Evolutionary conservation across 1,140 invertebrate genomes (phyloP).

Genomic region (Drosophila subobscura): DNA sequence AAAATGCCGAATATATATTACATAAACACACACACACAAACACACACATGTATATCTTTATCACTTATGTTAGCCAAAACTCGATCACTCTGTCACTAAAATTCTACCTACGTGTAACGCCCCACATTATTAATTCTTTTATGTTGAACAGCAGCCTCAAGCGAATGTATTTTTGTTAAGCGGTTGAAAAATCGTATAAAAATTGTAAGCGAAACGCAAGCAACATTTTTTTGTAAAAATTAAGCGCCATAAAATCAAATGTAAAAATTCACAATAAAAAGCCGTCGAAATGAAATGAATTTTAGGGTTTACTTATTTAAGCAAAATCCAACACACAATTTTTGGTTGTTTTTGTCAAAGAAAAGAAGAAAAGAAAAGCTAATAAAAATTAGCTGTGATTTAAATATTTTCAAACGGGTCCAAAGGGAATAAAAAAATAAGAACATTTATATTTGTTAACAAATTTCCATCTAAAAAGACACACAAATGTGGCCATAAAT

Average conservation of each 20-base stretch:
- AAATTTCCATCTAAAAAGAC: not conserved
- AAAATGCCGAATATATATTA: slow-evolving; percentile 51
- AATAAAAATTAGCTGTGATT: not conserved
- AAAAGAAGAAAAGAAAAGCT: not conserved
- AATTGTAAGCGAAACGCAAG: slow-evolving; percentile 24
- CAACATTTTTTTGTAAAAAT: slow-evolving; percentile 43
- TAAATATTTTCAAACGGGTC: slow-evolving; percentile 48
- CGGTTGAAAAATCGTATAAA: slow-evolving; percentile 13
- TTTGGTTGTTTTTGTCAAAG: slow-evolving; percentile 43
- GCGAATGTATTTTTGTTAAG: slow-evolving; percentile 63
- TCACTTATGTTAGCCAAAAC: slow-evolving; percentile 57
- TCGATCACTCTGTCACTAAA: slow-evolving; percentile 39
- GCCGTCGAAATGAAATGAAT: slow-evolving; percentile 40
- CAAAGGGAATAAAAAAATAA: not conserved
- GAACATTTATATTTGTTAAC: not conserved
- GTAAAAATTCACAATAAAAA: slow-evolving; percentile 66
- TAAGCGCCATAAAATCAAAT: slow-evolving; percentile 47
- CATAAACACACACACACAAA: no score
- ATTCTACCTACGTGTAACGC: slow-evolving; percentile 51
- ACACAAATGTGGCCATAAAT: slow-evolving; percentile 5
- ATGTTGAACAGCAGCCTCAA: slow-evolving; percentile 75
- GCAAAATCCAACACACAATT: slow-evolving; percentile 23
- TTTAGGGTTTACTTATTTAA: slow-evolving; percentile 50
- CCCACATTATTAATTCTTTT: slow-evolving; percentile 35
- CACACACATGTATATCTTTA: slow-evolving; percentile 40